A percentile compares a stretch with the other conserved stretches of the same genome.
Evolutionary conservation across 2,113 vertebrate species (phyloP).

Genomic region (Alligator sinensis): DNA sequence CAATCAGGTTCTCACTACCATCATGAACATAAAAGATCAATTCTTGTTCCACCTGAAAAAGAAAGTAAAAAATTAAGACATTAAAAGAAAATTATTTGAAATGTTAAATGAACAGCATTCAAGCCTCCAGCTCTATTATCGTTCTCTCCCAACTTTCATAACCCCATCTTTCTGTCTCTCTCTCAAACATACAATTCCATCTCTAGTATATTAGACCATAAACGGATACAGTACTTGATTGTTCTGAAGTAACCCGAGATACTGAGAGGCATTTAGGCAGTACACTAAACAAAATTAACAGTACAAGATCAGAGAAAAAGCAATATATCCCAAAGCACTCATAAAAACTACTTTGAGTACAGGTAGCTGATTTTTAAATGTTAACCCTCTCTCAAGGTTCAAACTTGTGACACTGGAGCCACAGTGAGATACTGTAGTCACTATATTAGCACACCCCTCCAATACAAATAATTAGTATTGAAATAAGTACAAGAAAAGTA

Average conservation of each 20-base stretch:
- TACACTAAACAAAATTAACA: not conserved
- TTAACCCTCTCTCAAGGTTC: not conserved
- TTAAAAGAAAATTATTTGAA: not conserved
- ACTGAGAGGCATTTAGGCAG: not conserved
- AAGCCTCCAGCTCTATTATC: not conserved
- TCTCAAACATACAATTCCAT: not conserved
- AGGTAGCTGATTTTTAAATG: not conserved
- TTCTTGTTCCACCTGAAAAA: conserved; percentile 87
- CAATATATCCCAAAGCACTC: not conserved
- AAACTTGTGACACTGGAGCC: not conserved
- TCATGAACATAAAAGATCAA: conserved; percentile 91
- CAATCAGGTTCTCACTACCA: conserved; percentile 83
- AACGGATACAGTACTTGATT: not conserved
- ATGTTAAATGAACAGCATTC: not conserved
- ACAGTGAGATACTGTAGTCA: not conserved
- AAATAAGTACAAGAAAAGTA: not conserved
- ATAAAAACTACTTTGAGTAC: not conserved
- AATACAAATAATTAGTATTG: not conserved
- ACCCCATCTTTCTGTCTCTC: not conserved
- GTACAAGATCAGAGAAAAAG: not conserved
- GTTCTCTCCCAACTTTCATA: not conserved
- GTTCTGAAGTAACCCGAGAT: not conserved
- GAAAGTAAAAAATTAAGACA: not conserved
- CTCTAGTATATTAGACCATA: not conserved
- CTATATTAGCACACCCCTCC: not conserved